These are phyloP conservation scores for Drosophila greeni DNA, from an alignment of 2,888 invertebrate genomes.

Conservation along the genomic window DNA sequence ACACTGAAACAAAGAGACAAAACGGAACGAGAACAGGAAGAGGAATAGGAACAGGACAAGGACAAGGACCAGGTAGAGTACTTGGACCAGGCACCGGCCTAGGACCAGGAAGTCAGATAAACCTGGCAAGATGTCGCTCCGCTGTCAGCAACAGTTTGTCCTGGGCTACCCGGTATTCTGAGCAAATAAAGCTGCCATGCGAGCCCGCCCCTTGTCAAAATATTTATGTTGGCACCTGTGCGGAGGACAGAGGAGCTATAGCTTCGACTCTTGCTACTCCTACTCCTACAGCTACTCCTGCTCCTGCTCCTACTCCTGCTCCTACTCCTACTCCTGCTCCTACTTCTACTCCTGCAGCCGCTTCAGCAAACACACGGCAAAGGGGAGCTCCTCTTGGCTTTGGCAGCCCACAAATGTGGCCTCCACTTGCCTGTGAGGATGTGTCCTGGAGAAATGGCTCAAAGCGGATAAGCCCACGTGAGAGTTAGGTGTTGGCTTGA, in stretches of 20 bases:
- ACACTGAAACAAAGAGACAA: constrained; percentile 43
- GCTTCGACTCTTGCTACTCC: neutral
- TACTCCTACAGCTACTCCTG: neutral
- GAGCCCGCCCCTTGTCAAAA: constrained; percentile 60
- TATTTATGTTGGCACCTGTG: constrained; percentile 68
- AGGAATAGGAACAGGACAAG: constrained; percentile 8
- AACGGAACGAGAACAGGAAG: constrained; percentile 11
- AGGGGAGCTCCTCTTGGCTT: constrained; percentile 22
- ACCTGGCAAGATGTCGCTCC: constrained; percentile 61
- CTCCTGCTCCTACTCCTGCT: neutral
- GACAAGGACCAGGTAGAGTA: constrained; percentile 57
- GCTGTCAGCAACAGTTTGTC: constrained; percentile 31
- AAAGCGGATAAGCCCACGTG: neutral
- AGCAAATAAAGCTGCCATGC: constrained; percentile 56
- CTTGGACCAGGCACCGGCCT: constrained; percentile 32
- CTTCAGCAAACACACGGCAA: constrained; percentile 1
- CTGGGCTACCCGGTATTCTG: neutral
- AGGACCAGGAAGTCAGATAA: constrained; percentile 64
- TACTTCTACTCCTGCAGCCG: neutral
- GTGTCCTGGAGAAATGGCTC: neutral
- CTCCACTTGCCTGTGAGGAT: neutral
- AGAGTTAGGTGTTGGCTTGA: neutral
- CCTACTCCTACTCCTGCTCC: neutral
- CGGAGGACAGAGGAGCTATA: constrained; percentile 3
- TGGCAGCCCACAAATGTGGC: constrained; percentile 30